Evolutionary conservation across 2,113 vertebrate species (phyloP).

Genomic region (Gymnobelideus leadbeateri): DNA sequence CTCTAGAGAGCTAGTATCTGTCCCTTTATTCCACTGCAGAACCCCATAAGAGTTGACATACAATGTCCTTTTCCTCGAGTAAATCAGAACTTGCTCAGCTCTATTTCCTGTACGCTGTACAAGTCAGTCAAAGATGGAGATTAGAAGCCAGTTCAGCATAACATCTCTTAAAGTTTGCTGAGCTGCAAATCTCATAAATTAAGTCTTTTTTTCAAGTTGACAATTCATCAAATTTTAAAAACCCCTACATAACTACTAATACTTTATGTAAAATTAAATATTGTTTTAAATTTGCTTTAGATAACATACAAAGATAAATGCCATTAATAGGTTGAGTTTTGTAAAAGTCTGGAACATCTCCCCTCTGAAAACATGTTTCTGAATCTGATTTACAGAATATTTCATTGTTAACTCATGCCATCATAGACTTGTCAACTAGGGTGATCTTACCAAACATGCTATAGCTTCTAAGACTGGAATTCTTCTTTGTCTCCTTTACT

Average conservation of each 20-base stretch:
- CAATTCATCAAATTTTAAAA: slow-evolving; percentile 18
- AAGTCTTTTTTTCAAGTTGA: not conserved
- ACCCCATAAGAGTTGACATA: too few relatives aligned
- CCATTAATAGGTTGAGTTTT: slow-evolving; percentile 13
- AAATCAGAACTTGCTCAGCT: not conserved
- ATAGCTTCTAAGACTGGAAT: slow-evolving; percentile 8
- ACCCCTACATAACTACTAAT: not conserved
- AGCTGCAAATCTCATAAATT: not conserved
- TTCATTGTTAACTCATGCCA: not conserved
- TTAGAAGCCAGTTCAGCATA: not conserved
- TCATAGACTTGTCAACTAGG: slow-evolving; percentile 10
- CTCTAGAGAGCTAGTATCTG: too few relatives aligned
- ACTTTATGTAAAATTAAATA: not conserved
- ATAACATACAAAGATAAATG: not conserved
- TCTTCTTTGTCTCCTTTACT: slow-evolving; percentile 14
- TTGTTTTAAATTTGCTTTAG: slow-evolving; percentile 19
- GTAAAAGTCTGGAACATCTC: slow-evolving; percentile 9
- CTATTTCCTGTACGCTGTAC: not conserved
- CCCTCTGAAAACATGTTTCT: slow-evolving; percentile 1
- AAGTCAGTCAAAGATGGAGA: not conserved
- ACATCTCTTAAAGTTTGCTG: slow-evolving; percentile 11
- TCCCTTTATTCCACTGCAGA: too few relatives aligned
- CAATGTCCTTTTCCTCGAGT: not conserved
- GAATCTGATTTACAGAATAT: slow-evolving; percentile 34
- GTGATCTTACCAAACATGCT: slow-evolving; percentile 7